Percentiles rank a stretch among this genome's conserved stretches.
phyloP scores from a whole-genome alignment of 2,113 vertebrate genomes.

The Epinephelus cyanopodus region DNA sequence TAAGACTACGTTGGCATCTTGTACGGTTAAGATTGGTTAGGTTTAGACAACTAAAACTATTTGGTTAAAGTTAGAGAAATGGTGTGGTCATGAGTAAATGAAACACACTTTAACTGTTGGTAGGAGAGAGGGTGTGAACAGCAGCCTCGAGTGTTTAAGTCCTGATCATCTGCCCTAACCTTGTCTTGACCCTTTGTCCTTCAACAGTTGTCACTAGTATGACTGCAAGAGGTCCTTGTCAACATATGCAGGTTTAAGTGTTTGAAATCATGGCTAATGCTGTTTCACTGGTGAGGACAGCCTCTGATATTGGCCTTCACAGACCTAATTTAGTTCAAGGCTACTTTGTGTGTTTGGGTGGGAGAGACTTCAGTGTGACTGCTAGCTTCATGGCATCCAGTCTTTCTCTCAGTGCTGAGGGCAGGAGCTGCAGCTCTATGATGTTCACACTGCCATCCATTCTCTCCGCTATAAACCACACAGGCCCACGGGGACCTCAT shows the following conservation, averaged over 20 bases:
- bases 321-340: not conserved
- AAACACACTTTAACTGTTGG: not conserved
- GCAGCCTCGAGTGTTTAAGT: not conserved
- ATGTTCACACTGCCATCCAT: slow-evolving; percentile 59
- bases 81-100: not conserved
- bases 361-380: slow-evolving; percentile 1
- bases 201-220: not conserved
- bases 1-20: too few relatives aligned
- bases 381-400: slow-evolving; percentile 12
- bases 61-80: too few relatives aligned
- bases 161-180: not conserved
- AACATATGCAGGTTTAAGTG: not conserved
- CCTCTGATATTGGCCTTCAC: not conserved
- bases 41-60: not conserved
- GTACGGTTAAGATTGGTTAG: not conserved
- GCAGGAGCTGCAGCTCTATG: slow-evolving; percentile 32
- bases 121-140: not conserved
- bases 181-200: not conserved
- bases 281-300: not conserved
- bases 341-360: slow-evolving; percentile 7
- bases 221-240: not conserved
- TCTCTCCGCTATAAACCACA: slow-evolving; percentile 40
- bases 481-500: slow-evolving; percentile 51
- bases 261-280: not conserved
- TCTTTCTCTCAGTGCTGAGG: slow-evolving; percentile 29